These are phyloP conservation scores for Chrysomallon squamiferum DNA, from an alignment of 1,140 invertebrate species.

Conservation along the genomic window DNA sequence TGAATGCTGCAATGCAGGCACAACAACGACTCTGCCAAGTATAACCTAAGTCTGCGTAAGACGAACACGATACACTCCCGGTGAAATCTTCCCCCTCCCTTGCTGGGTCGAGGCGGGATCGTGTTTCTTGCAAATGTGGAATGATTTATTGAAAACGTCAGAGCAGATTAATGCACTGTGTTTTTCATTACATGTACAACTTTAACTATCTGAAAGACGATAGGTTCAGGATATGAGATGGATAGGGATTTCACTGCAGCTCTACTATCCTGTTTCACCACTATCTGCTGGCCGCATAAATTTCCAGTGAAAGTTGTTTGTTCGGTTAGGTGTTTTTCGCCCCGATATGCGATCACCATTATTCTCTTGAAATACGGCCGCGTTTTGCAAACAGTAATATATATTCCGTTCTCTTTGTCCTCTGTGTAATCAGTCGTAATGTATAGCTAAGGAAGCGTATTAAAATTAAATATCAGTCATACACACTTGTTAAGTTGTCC, in stretches of 20 bases:
- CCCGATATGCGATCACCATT: too few relatives aligned
- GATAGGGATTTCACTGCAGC: neutral
- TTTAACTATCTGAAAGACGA: neutral
- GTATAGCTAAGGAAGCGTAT: too few relatives aligned
- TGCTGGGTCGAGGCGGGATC: slow-evolving; percentile 3
- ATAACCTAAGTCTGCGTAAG: neutral
- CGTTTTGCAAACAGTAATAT: too few relatives aligned
- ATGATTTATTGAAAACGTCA: slow-evolving; percentile 24
- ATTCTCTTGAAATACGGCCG: too few relatives aligned
- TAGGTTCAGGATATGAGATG: neutral
- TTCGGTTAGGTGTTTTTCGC: slow-evolving; percentile 5
- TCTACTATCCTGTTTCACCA: neutral
- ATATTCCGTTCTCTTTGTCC: too few relatives aligned
- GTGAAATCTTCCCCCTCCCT: slow-evolving; percentile 7
- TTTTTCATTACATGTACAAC: slow-evolving; percentile 24
- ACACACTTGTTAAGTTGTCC: too few relatives aligned
- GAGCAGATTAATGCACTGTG: slow-evolving; percentile 27
- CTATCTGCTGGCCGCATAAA: neutral
- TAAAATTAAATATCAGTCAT: too few relatives aligned
- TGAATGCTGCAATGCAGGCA: neutral
- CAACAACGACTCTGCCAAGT: neutral
- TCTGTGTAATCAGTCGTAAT: too few relatives aligned
- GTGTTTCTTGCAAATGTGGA: slow-evolving; percentile 17
- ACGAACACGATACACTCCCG: neutral
- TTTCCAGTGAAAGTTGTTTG: slow-evolving; percentile 10